Base-by-base conservation (phyloP, 2,888 invertebrate species). In the Drosophila pseudotalamancana region DNA sequence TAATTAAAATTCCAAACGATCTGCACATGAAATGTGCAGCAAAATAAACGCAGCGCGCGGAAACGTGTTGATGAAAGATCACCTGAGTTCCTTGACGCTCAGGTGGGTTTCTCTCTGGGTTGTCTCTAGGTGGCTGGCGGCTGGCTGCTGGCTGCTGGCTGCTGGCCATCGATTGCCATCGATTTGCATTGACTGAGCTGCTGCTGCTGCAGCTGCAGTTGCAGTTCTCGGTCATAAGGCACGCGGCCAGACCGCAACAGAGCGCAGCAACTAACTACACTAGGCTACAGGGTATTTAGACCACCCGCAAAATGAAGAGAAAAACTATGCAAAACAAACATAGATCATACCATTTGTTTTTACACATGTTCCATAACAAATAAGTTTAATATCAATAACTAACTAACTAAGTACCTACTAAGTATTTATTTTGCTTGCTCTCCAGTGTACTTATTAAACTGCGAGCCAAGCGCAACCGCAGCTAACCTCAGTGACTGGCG, bases 1-100 rank as follows among this genome's bases (percentile, higher is more conserved):
- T 89, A 89, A 89, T 88, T 88, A 88, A 88, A 88, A 88, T 88
- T 88, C 89, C 88, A 83, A 88, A 84, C 87, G 88, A 85, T 79
- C 79, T 77, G 77, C 81, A 85, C 82, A 87, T 77, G 80, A 69
- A 73, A 51, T 53, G 45, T 39, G 35, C 59, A 48, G 8, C 31
- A 50, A 56, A 65, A 61, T 67, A 67, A 80, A 85, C 60, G 83
- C 59, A 34, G 45, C 65, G 45, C 64, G 57, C 45, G 56, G 31
- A 69, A 77, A 81, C 81, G 81, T 81, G 81, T 84, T 81, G 87
- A 81, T 81, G 87, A 77, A 60, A 77, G 75, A 87, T 81, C 81
- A 87, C 66, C 81, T 68, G 56, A 29, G 46, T 34, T 46, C 39
- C n/a, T n/a, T n/a, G 39, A 18, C 34, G 19, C 34, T 5, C 18